Evolutionary conservation across 2,888 invertebrate genomes (phyloP), one percentile per base, ranked within the genome.

Genomic region (Andricus curvator): DNA sequence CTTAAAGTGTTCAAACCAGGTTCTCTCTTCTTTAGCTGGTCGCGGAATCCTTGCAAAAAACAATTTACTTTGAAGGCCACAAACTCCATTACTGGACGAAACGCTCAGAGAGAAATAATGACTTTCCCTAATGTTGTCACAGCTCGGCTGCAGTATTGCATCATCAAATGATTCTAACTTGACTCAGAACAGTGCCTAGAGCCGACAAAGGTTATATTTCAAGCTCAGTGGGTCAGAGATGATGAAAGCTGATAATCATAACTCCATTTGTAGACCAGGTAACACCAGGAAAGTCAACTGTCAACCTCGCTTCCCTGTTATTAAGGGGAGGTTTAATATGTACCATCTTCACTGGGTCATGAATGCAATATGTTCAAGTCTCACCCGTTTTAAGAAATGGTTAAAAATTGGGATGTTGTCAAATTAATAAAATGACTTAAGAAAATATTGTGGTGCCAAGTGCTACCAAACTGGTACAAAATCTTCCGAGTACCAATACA

Each of bases 21-120:
- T 74, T 60, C 74, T 74, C 74, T 22, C 37, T 67, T 37, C 56
- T 56, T 74, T 74, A 37, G 6, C 37, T 74, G 74, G 41, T 78
- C 81, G 81, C 81, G 78, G 85, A 84, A 88, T 86, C 87, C 86
- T 89, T 84, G 85, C 86, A 89, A 88, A 91, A 91, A 90, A 92
- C 91, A 92, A 92, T 92, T 92, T 92, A 92, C 90, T 91, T 91
- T 90, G 92, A 92, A 92, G 92, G 92, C 92, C 92, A 87, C 91
- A 91, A 90, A 90, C 89, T 90, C 92, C 88, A 92, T 92, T 92
- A 92, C 86, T 82, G 87, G 76, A 87, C 85, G 82, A 87, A 89
- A 90, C 91, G 90, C 90, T 90, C 89, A 87, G 86, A 84, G 88
- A 83, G 84, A 88, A 89, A 91, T 92, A 91, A 92, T 91, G 92